Evolutionary conservation across 2,797 vertebrate species (phyloP).

Genomic region (Sebastes vulpes): DNA sequence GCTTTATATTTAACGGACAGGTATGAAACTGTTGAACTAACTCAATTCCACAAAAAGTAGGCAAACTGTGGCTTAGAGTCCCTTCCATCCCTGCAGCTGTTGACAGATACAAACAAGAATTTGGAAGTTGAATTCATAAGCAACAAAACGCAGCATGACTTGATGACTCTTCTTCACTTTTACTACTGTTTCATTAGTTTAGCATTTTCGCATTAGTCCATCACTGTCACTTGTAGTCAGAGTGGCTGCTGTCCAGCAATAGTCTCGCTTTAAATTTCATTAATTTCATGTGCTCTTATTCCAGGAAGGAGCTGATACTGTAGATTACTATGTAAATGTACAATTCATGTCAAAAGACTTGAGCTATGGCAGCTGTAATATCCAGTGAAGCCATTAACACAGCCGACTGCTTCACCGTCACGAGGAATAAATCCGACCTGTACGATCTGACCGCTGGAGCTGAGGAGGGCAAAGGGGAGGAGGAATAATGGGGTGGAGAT

Average conservation of each 20-base stretch:
- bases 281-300: background rate
- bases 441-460: conserved; percentile 23
- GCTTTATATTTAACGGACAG: no score
- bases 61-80: no score
- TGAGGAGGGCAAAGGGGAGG: conserved; percentile 61
- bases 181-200: background rate
- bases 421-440: conserved; percentile 48
- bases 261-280: background rate
- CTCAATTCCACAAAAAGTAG: no score
- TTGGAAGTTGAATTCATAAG: background rate
- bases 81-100: no score
- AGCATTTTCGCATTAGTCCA: background rate
- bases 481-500: conserved; percentile 61
- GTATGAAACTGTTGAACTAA: no score
- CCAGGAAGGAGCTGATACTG: background rate
- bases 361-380: conserved; percentile 9
- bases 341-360: background rate
- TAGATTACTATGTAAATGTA: conserved; percentile 18
- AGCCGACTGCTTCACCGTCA: conserved; percentile 1
- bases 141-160: background rate
- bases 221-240: background rate
- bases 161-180: background rate
- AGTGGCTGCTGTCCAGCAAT: background rate
- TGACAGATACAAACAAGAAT: no score
- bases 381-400: conserved; percentile 15